phyloP scores from a whole-genome alignment of 2,797 vertebrate species.

The Lithobates sylvaticus region DNA sequence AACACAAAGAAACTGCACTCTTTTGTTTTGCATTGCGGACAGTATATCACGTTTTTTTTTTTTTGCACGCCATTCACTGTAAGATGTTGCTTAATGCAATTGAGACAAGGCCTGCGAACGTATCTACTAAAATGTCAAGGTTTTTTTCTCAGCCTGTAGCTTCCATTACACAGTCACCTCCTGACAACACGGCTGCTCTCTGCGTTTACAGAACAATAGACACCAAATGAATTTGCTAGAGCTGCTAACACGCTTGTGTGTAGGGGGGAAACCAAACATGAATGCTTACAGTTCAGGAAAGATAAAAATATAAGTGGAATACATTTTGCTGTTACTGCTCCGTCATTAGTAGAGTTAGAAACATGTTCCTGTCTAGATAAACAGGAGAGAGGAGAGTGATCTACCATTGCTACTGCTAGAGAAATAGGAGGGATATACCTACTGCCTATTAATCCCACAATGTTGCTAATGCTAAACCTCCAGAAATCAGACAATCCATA shows the following conservation, averaged over 20 bases:
- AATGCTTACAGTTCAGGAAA: conserved; percentile 37
- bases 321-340: background rate
- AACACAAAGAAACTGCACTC: conserved; percentile 15
- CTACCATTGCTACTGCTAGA: background rate
- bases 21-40: conserved; percentile 48
- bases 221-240: conserved; percentile 23
- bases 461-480: background rate
- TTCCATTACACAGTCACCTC: background rate
- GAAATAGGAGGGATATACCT: background rate
- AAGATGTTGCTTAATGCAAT: background rate
- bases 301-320: conserved; percentile 22
- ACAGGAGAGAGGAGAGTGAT: background rate
- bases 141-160: background rate
- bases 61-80: conserved; percentile 12
- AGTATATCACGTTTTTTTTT: conserved; percentile 17
- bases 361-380: conserved; percentile 4
- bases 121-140: conserved; percentile 27
- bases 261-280: background rate
- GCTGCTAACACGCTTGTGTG: background rate
- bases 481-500: too few relatives aligned
- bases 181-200: conserved; percentile 17
- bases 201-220: conserved; percentile 50
- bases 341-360: conserved; percentile 12
- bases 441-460: background rate
- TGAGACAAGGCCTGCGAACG: background rate